Evolutionary conservation across 2,888 invertebrate genomes (phyloP).

Genomic region (Drosophila mimica): DNA sequence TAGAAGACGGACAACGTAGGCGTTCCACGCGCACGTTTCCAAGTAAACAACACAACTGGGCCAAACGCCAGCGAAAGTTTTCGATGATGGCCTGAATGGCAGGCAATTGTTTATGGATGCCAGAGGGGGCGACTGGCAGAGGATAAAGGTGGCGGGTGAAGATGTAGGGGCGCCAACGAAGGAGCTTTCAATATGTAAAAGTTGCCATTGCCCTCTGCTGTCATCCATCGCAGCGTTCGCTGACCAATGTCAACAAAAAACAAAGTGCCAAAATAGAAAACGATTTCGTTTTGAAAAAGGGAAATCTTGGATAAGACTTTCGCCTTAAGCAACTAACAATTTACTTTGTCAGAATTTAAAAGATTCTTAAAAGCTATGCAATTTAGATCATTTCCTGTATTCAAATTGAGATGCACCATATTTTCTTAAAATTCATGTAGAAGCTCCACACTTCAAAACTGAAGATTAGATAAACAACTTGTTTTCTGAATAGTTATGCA

Average conservation of each 20-base stretch:
- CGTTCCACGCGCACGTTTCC: slow-evolving; percentile 74
- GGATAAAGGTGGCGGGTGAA: background rate
- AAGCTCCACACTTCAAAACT: background rate
- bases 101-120: slow-evolving; percentile 11
- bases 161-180: slow-evolving; percentile 6
- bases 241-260: slow-evolving; percentile 56
- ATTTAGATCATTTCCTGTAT: background rate
- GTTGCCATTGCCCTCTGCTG: slow-evolving; percentile 49
- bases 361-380: background rate
- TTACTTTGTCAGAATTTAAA: background rate
- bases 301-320: background rate
- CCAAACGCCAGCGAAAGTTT: slow-evolving; percentile 71
- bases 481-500: background rate
- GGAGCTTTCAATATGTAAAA: slow-evolving; percentile 74
- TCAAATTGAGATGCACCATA: background rate
- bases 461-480: background rate
- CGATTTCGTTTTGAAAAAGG: background rate
- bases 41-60: slow-evolving; percentile 78
- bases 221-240: slow-evolving; percentile 15
- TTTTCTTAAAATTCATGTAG: background rate
- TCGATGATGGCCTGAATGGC: slow-evolving; percentile 52
- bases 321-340: background rate
- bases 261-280: slow-evolving; percentile 16
- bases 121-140: background rate
- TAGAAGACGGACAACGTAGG: slow-evolving; percentile 29